These are phyloP conservation scores for Pogona vitticeps DNA, from an alignment of 2,113 vertebrate genomes.

Conservation along the genomic window DNA sequence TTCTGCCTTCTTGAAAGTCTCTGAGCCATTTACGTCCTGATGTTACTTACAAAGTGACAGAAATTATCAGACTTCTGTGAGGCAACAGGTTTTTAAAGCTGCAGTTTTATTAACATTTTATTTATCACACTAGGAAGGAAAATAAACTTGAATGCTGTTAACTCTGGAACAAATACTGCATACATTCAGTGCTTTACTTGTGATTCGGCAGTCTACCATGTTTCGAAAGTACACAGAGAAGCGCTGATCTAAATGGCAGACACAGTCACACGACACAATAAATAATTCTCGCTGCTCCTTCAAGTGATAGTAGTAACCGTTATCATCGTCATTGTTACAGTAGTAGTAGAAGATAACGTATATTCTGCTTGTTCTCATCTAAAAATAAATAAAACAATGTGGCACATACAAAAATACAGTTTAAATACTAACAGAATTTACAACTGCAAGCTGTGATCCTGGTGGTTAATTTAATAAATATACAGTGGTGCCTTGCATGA, in stretches of 20 bases:
- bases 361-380: background rate
- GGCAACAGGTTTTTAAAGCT: background rate
- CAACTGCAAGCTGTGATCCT: background rate
- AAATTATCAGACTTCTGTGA: background rate
- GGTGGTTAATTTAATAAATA: background rate
- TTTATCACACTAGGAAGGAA: background rate
- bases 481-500: too few relatives aligned
- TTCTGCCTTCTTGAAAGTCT: conserved; percentile 1
- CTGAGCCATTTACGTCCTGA: background rate
- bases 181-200: background rate
- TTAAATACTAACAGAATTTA: background rate
- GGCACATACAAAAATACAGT: background rate
- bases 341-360: background rate
- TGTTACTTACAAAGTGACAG: conserved; percentile 2
- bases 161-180: background rate
- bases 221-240: background rate
- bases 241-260: background rate
- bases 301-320: background rate
- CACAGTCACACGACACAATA: background rate
- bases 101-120: background rate
- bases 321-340: too few relatives aligned
- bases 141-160: background rate
- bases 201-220: background rate
- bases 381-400: background rate
- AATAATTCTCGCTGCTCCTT: background rate